phyloP scores from a whole-genome alignment of 1,140 invertebrate species.

The Monomorium pharaonis region DNA sequence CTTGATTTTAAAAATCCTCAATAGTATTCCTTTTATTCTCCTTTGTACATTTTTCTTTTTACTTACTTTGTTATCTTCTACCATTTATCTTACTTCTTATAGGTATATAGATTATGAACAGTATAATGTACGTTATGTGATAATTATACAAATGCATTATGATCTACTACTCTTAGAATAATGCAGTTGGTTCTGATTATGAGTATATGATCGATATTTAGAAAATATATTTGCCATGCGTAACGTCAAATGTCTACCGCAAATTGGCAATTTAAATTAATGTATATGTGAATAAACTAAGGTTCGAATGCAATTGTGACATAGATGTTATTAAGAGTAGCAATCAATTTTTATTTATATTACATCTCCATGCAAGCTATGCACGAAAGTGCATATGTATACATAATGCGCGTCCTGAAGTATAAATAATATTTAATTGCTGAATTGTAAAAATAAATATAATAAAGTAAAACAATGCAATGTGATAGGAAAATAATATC shows the following conservation, averaged over 20 bases:
- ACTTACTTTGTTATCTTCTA: background rate
- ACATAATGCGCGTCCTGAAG: background rate
- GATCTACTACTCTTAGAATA: constrained; percentile 39
- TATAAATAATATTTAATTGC: constrained; percentile 36
- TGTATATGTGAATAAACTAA: constrained; percentile 42
- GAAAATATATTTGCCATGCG: background rate
- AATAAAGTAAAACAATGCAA: constrained; percentile 40
- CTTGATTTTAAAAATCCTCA: constrained; percentile 47
- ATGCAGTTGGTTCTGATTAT: background rate
- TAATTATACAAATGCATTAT: constrained; percentile 20
- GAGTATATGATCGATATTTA: constrained; percentile 24
- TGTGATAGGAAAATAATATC: background rate
- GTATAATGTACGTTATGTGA: background rate
- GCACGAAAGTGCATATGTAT: constrained; percentile 2
- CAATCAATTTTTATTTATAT: constrained; percentile 40
- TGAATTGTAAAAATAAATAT: constrained; percentile 40
- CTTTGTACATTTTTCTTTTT: background rate
- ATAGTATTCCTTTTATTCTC: background rate
- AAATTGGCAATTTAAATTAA: constrained; percentile 56
- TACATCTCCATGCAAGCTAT: constrained; percentile 21
- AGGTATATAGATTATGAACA: background rate
- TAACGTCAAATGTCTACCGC: constrained; percentile 25
- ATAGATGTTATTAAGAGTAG: constrained; percentile 40
- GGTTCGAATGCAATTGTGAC: constrained; percentile 18
- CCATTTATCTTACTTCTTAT: background rate